Base-by-base conservation (phyloP, 2,797 vertebrate species). In the Cuculus canorus region DNA sequence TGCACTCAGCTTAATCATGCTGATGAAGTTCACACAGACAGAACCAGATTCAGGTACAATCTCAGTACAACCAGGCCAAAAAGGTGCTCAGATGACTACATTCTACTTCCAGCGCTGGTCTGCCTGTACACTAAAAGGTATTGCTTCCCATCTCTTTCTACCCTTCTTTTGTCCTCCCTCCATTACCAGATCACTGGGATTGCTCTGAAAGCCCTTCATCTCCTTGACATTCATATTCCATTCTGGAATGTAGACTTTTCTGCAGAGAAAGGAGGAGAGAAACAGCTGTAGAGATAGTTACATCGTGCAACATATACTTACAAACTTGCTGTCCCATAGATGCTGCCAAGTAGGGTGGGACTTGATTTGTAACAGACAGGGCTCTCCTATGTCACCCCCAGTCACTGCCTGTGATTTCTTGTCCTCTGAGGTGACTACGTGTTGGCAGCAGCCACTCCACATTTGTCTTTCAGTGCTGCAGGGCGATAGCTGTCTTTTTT, bases 261-360 rank as follows among this genome's bases (percentile, higher is more conserved):
- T 13, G 5, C 19, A 80, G 72, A 56, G 63, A 47, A 28, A 52
- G 43, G 45, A n/a, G 16, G 27, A 41, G 23, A 69, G 37, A 43
- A 90, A 65, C 68, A 57, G 43, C 30, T 80, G 82, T 6, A 43
- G 19, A 45, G 14, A 52, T 11, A 17, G 18, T 9, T 47, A 7
- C 1, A 84, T 23, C 3, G 2, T 53, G 13, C 28, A n/a, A 39
- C 17, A 32, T 0, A 0, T 50, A 7, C 35, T 35, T 52, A 33
- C 7, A 65, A 61, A 93, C 30, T 27, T 60, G 70, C 13, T 50
- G 27, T 41, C 1, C 0, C 27, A 6, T 1, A 59, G 63, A 1
- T 82, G 56, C 43, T 91, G 75, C 90, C 81, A 54, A 45, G 3
- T 60, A 61, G 54, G 63, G 64, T 82, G 83, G 47, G 70, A 45